Base-by-base conservation (phyloP, 2,797 vertebrate genomes). In the Esox masquinongy region DNA sequence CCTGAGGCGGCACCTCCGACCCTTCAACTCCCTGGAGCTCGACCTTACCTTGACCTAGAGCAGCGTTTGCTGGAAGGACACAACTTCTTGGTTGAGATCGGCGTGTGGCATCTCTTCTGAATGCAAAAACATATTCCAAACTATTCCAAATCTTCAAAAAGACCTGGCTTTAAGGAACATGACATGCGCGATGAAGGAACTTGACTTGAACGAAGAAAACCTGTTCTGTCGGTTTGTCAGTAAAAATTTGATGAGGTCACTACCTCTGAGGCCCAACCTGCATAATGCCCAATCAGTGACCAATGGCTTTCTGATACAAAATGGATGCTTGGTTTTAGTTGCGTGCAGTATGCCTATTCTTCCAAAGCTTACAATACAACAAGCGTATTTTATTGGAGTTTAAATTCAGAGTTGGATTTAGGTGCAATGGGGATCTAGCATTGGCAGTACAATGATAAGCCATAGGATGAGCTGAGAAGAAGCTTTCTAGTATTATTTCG, bases 381-480 rank as follows among this genome's bases (percentile, higher is more conserved):
- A 22, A 47, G 82, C 83, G 79, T 83, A 47, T 47, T 47, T 47
- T 3, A 47, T 1, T 47, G 43, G 9, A 11, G 43, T 47, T 47
- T 47, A 47, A 0, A 11, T 12, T 47, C 6, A 2, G 43, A 1
- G 71, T 76, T 39, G 56, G 73, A 82, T 16, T 63, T 80, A 6
- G 78, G 86, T 91, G 89, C 89, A 92, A 90, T 88, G 87, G 77
- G 80, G 79, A 79, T 87, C 81, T 77, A 79, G 82, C 36, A 11
- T 75, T 78, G 72, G 77, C 84, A 74, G 88, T 85, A 86, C 86
- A 88, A 85, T 89, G 88, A 86, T 85, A 77, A 83, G 87, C 85
- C 70, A 51, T 79, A 78, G 79, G 78, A 9, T 29, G 77, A 82
- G 84, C 85, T 82, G 83, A 83, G 83, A 19, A 86, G 79, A 82